Evolutionary conservation across 1,140 invertebrate genomes (phyloP).

Genomic region (Drosophila obscura): DNA sequence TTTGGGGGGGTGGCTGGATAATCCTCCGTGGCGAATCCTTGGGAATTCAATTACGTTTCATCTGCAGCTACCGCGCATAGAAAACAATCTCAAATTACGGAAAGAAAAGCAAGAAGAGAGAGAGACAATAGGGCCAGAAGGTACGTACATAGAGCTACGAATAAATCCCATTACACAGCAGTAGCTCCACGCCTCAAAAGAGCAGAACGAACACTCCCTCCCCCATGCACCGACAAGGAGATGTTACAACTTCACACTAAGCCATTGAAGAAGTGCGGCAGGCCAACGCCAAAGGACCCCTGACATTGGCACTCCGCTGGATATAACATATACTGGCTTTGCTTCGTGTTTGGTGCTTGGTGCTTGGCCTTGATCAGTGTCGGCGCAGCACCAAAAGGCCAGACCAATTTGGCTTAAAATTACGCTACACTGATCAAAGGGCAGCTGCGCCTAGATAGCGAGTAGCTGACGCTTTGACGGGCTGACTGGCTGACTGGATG

Average conservation of each 20-base stretch:
- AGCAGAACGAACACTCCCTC: conserved; percentile 39
- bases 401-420: conserved; percentile 81
- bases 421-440: conserved; percentile 80
- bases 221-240: conserved; percentile 21
- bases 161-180: conserved; percentile 73
- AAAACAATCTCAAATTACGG: conserved; percentile 28
- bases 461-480: neutral
- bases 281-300: conserved; percentile 58
- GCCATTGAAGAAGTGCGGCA: conserved; percentile 76
- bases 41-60: conserved; percentile 49
- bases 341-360: too few species aligned
- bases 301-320: conserved; percentile 65
- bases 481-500: conserved; percentile 38
- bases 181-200: conserved; percentile 79
- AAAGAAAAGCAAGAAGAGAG: conserved; percentile 17
- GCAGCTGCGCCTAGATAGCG: conserved; percentile 67
- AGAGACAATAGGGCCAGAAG: conserved; percentile 42
- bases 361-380: conserved; percentile 1
- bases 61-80: conserved; percentile 24
- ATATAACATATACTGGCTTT: neutral
- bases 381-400: conserved; percentile 43
- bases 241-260: conserved; percentile 79
- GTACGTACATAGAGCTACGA: too few species aligned
- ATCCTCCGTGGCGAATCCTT: neutral
- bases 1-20: neutral